Percentiles rank a stretch among this genome's conserved stretches.
phyloP scores from a whole-genome alignment of 64 coral and sea anemone genomes.

The Pachyseris speciosa region DNA sequence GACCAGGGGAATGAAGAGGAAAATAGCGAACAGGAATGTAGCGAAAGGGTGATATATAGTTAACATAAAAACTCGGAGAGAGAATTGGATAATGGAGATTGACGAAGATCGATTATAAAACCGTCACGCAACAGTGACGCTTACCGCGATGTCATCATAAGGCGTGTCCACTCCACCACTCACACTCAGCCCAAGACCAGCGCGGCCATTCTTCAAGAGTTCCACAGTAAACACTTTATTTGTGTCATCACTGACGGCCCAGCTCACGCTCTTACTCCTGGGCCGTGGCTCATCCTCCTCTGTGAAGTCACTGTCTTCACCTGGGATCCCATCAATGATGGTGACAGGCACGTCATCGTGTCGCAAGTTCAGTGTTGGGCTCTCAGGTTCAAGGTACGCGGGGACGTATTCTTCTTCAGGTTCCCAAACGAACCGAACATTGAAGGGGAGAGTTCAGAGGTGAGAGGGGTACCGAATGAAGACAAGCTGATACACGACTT shows the following conservation, averaged over 20 bases:
- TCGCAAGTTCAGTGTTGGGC: conserved; percentile 77
- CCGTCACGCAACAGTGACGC: background rate
- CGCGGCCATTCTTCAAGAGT: conserved; percentile 63
- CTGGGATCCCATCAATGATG: conserved; percentile 93
- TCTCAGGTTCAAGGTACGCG: conserved; percentile 57
- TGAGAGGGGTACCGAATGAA: conserved; percentile 70
- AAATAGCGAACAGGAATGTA: background rate
- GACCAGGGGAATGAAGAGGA: too few species aligned
- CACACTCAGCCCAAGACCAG: conserved; percentile 80
- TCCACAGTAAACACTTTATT: conserved; percentile 82
- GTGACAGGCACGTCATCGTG: conserved; percentile 87
- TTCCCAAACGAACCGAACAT: conserved; percentile 53
- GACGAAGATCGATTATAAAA: too few species aligned
- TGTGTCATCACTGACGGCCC: conserved; percentile 69
- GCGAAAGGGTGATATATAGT: background rate
- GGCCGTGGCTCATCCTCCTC: conserved; percentile 45
- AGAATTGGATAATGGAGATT: too few species aligned
- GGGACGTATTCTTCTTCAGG: conserved; percentile 50
- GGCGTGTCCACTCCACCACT: conserved; percentile 68
- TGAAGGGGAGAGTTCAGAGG: conserved; percentile 38
- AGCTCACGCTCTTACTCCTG: conserved; percentile 73
- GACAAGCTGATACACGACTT: conserved; percentile 70
- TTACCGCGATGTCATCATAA: conserved; percentile 79
- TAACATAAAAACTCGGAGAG: background rate
- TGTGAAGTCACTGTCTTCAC: conserved; percentile 3